Evolutionary conservation across 2,888 invertebrate genomes (phyloP).

Genomic region (Sarcophaga caerulescens): DNA sequence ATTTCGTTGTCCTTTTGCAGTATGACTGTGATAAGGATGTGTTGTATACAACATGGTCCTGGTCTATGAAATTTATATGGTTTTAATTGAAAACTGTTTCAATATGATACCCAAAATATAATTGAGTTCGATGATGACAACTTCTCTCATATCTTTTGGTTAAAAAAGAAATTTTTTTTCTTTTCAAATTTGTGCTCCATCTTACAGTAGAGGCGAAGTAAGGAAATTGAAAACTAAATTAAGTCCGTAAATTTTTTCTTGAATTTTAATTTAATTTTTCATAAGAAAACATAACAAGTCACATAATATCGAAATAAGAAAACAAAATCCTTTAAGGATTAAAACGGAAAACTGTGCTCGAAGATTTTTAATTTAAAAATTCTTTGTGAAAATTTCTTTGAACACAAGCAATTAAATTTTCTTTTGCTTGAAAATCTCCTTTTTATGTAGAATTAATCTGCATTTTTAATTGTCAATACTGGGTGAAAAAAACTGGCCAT

Average conservation of each 20-base stretch:
- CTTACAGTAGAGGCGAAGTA: not conserved
- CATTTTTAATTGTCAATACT: not conserved
- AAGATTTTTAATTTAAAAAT: not conserved
- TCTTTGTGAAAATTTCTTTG: too few relatives aligned
- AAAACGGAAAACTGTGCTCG: too few relatives aligned
- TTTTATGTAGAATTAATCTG: too few relatives aligned
- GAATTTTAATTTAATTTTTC: too few relatives aligned
- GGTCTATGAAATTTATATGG: constrained; percentile 21
- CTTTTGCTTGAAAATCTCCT: too few relatives aligned
- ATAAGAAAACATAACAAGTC: too few relatives aligned
- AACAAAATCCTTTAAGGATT: too few relatives aligned
- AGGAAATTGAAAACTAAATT: constrained; percentile 7
- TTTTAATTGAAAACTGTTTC: constrained; percentile 54
- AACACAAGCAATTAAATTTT: not conserved
- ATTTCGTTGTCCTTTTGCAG: not conserved
- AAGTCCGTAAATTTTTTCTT: too few relatives aligned
- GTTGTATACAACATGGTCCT: constrained; percentile 5
- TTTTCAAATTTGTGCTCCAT: too few relatives aligned
- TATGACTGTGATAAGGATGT: constrained; percentile 1
- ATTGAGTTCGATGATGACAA: constrained; percentile 35
- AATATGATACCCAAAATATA: constrained; percentile 17
- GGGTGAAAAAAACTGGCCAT: not conserved
- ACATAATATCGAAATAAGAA: too few relatives aligned
- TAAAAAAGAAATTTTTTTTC: not conserved
- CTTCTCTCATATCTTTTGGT: not conserved